phyloP scores from a whole-genome alignment of 2,797 vertebrate species.

The Toxotes lorentzi region DNA sequence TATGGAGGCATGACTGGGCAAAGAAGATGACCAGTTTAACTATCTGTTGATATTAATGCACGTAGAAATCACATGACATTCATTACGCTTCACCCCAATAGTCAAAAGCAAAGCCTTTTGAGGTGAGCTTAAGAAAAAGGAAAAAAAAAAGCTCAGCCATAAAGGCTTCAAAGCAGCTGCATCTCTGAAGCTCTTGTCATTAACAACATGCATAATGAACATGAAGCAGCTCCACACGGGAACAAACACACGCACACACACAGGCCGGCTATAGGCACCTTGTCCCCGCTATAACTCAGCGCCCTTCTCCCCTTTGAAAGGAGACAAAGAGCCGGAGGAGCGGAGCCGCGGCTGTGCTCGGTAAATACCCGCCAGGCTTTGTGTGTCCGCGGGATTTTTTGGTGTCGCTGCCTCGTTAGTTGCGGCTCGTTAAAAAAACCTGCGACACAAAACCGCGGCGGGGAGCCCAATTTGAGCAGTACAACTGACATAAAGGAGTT shows the following conservation, averaged over 20 bases:
- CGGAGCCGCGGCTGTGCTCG: conserved; percentile 53
- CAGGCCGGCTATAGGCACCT: conserved; percentile 40
- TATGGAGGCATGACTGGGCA: not conserved
- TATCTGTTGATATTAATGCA: conserved; percentile 9
- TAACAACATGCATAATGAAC: conserved; percentile 66
- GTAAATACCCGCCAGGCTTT: conserved; percentile 66
- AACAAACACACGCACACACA: conserved; percentile 39
- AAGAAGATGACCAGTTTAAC: not conserved
- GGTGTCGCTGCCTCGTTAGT: conserved; percentile 74
- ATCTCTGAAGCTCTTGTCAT: conserved; percentile 56
- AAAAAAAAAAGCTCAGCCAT: conserved; percentile 24
- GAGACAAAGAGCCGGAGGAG: conserved; percentile 67
- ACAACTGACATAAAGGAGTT: conserved; percentile 90
- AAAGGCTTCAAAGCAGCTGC: conserved; percentile 59
- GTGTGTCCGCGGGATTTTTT: conserved; percentile 56
- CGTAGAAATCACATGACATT: conserved; percentile 7
- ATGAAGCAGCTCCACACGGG: conserved; percentile 27
- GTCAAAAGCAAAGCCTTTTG: conserved; percentile 12
- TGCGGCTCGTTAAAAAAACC: conserved; percentile 84
- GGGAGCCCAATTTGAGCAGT: conserved; percentile 94
- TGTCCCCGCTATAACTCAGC: conserved; percentile 42
- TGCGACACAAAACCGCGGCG: conserved; percentile 93
- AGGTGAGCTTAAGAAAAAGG: conserved; percentile 1
- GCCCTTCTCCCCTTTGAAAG: conserved; percentile 57
- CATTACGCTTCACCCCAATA: conserved; percentile 4